phyloP scores from a whole-genome alignment of 2,113 vertebrate species.

The Neopipo cinnamomea region DNA sequence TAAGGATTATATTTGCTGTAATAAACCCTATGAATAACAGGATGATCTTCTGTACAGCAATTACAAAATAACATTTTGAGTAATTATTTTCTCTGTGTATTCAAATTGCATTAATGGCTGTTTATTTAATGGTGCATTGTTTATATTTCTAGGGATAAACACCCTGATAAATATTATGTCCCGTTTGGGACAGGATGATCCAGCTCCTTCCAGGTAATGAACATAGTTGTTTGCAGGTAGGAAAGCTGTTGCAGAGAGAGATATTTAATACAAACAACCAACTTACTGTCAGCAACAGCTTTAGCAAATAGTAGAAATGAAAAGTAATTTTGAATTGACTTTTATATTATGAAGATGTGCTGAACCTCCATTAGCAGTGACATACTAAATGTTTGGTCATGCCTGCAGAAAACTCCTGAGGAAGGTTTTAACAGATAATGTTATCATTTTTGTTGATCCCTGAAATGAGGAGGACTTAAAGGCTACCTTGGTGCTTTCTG shows the following conservation, averaged over 20 bases:
- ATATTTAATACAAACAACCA: neutral
- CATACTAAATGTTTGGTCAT: slow-evolving; percentile 9
- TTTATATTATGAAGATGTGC: neutral
- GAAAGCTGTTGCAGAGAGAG: neutral
- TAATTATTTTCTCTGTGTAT: neutral
- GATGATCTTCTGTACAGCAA: neutral
- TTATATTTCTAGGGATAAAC: slow-evolving; percentile 88
- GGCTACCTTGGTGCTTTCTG: neutral
- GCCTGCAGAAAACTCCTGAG: neutral
- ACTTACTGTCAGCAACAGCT: neutral
- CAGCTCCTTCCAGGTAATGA: slow-evolving; percentile 93
- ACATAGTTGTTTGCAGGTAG: neutral
- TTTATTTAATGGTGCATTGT: slow-evolving; percentile 36
- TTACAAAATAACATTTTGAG: neutral
- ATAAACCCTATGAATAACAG: neutral
- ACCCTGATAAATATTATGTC: slow-evolving; percentile 99
- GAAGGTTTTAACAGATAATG: neutral
- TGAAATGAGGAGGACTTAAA: neutral
- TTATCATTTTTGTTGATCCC: neutral
- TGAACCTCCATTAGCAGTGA: neutral
- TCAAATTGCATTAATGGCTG: neutral
- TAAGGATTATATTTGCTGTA: neutral
- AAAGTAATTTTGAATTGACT: slow-evolving; percentile 21
- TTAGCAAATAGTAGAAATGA: neutral
- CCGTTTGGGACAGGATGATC: slow-evolving; percentile 98